A percentile compares a stretch with the other conserved stretches of the same genome.
Conservation (phyloP, 1,140 invertebrate species). For the Drosophila leontia region DNA sequence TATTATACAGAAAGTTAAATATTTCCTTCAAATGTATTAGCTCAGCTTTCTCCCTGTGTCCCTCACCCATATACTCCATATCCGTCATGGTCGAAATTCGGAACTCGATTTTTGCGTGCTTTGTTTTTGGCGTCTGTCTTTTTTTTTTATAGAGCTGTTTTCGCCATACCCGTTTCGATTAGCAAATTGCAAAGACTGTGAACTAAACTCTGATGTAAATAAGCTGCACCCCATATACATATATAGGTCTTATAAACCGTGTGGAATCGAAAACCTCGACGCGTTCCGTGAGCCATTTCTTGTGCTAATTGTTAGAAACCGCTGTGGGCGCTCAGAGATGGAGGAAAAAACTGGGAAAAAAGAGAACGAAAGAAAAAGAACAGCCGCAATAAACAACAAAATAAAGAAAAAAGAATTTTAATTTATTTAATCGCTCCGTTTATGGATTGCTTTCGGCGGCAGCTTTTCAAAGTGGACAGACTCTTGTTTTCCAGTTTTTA, state of each 20-base stretch:
- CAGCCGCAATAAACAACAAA: constrained; percentile 35
- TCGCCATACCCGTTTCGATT: constrained; percentile 46
- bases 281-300: constrained; percentile 52
- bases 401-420: constrained; percentile 28
- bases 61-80: constrained; percentile 38
- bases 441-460: constrained; percentile 57
- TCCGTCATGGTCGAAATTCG: constrained; percentile 19
- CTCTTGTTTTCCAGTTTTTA: constrained; percentile 25
- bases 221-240: constrained; percentile 14
- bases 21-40: neutral
- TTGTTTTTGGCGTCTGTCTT: constrained; percentile 11
- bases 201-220: constrained; percentile 43
- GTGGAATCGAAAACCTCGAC: constrained; percentile 3
- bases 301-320: constrained; percentile 63
- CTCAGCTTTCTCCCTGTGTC: constrained; percentile 21
- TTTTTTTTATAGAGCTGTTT: constrained; percentile 39
- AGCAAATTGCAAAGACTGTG: constrained; percentile 27
- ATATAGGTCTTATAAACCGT: constrained; percentile 11
- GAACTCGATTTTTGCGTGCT: constrained; percentile 34
- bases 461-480: constrained; percentile 41
- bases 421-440: constrained; percentile 73
- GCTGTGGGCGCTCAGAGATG: constrained; percentile 49
- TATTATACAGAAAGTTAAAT: neutral
- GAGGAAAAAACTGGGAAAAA: constrained; percentile 4
- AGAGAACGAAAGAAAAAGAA: constrained; percentile 13